phyloP scores from a whole-genome alignment of 2,797 vertebrate species.

The Clarias pachynema region DNA sequence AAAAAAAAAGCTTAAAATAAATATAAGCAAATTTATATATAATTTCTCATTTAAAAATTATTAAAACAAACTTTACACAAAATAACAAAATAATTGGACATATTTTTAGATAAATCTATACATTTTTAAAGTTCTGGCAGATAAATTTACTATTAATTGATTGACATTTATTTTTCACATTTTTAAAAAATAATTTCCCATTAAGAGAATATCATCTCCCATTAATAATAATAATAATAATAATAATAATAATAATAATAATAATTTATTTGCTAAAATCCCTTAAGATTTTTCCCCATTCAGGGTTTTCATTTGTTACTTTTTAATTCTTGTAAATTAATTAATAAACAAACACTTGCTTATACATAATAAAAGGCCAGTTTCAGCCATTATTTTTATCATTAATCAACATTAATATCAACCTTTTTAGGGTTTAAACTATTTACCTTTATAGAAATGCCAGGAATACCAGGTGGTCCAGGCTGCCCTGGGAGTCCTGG shows the following conservation, averaged over 20 bases:
- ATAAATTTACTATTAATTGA: neutral
- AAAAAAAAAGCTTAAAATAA: neutral
- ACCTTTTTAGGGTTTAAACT: neutral
- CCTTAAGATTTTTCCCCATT: too few relatives aligned
- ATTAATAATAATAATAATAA: too few relatives aligned
- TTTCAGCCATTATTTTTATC: neutral
- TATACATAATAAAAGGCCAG: neutral
- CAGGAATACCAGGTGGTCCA: constrained; percentile 77
- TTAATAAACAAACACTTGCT: neutral
- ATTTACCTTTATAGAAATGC: constrained; percentile 82
- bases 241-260: too few relatives aligned
- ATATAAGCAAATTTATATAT: neutral
- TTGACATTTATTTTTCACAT: neutral
- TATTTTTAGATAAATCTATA: neutral
- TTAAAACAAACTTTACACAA: neutral
- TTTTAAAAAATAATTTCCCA: neutral
- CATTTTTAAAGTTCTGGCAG: neutral
- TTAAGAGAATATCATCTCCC: neutral
- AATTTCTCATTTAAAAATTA: neutral
- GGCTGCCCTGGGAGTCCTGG: constrained; percentile 77
- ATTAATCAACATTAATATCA: neutral
- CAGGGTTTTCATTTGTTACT: neutral
- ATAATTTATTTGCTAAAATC: too few relatives aligned
- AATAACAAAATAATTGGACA: neutral
- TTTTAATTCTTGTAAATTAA: neutral